A percentile compares a stretch with the other conserved stretches of the same genome.
Conservation (phyloP, 1,140 invertebrate genomes). For the Oncopeltus fasciatus region DNA sequence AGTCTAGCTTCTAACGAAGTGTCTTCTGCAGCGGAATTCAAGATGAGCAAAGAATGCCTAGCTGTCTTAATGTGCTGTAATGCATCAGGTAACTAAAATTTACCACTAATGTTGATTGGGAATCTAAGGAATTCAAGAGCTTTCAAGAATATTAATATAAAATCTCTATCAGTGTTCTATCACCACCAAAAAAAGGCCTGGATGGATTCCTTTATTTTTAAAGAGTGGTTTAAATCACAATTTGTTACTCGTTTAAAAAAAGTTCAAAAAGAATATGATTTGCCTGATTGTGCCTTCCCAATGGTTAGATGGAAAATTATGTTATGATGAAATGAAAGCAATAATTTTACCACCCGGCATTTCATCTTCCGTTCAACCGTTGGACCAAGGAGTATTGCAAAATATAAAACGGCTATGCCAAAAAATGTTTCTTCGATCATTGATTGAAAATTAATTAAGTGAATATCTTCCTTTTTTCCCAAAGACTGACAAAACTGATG, state of each 20-base stretch:
- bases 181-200: conserved; percentile 20
- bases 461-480: no score
- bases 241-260: conserved; percentile 18
- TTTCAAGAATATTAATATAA: conserved; percentile 24
- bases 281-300: no score
- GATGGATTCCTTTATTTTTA: conserved; percentile 21
- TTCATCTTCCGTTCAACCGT: no score
- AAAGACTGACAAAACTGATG: no score
- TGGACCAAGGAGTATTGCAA: no score
- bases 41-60: conserved; percentile 29
- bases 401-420: no score
- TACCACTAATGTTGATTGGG: conserved; percentile 28
- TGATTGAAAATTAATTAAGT: no score
- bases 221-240: conserved; percentile 18
- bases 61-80: conserved; percentile 30
- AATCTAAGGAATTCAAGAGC: conserved; percentile 23
- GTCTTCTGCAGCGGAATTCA: conserved; percentile 26
- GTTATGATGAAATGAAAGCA: no score
- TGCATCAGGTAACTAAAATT: conserved; percentile 27
- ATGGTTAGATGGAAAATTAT: no score
- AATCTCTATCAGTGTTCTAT: conserved; percentile 20
- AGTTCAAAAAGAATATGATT: not conserved
- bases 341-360: no score
- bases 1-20: conserved; percentile 27
- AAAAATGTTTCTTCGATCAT: no score